These are phyloP conservation scores for Cryptoblepharus egeriae DNA, from an alignment of 2,797 vertebrate species.

Conservation along the genomic window DNA sequence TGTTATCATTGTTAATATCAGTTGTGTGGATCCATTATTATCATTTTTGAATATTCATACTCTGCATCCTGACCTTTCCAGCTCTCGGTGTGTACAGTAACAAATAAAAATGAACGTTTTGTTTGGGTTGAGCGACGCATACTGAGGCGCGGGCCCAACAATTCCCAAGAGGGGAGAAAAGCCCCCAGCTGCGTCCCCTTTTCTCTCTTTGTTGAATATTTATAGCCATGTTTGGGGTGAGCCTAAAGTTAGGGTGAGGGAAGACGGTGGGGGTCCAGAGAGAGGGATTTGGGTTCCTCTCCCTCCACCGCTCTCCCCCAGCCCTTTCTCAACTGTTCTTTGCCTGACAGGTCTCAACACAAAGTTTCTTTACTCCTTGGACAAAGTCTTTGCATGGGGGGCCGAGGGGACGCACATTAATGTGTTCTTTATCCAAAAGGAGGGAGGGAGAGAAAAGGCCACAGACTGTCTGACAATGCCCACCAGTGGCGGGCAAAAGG, in stretches of 20 bases:
- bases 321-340: constrained; percentile 62
- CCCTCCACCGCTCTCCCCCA: constrained; percentile 42
- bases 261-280: background rate
- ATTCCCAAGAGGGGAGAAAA: background rate
- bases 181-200: background rate
- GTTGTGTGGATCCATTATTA: too few species aligned
- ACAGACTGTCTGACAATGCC: constrained; percentile 77
- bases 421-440: constrained; percentile 78
- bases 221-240: constrained; percentile 24
- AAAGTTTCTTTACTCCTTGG: constrained; percentile 77
- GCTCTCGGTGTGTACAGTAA: too few species aligned
- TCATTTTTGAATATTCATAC: too few species aligned
- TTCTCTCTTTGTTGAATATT: background rate
- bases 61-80: too few species aligned
- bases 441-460: constrained; percentile 35
- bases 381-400: constrained; percentile 76
- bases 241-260: constrained; percentile 75
- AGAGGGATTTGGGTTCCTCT: background rate
- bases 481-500: constrained; percentile 81
- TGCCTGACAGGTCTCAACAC: constrained; percentile 81
- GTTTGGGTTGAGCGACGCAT: background rate
- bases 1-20: too few species aligned
- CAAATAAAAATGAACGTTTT: background rate
- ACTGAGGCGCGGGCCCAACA: background rate
- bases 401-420: constrained; percentile 78